Evolutionary conservation across 2,888 invertebrate species (phyloP), one percentile per base, ranked within the genome.

Genomic region (Torymus aiolomorphi): DNA sequence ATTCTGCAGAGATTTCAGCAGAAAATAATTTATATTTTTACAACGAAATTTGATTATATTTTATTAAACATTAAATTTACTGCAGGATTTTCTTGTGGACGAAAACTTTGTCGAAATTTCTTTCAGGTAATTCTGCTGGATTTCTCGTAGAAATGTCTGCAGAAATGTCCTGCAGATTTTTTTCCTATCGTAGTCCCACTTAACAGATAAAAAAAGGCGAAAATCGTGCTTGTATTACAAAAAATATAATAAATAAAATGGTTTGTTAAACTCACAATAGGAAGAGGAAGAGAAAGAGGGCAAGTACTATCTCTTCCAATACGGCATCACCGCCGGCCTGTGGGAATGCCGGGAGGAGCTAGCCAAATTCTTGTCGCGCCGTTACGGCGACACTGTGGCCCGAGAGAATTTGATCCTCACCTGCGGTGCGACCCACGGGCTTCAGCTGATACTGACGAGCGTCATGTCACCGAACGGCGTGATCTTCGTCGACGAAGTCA

Each of bases 401-500:
- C 88, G 91, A 88, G 91, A 88, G 84, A 90, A 93, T 83, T 86
- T 94, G 42, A 90, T 94, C 73, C 87, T 93, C 16, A 94, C 93
- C 0, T 92, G 92, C 52, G 94, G 94, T 0, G 94, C 94, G 2
- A 92, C 93, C 0, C 92, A 93, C 82, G 94, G 94, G 0, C 85
- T 94, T 2, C 92, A 92, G 84, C 84, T 93, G 57, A 86, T 92
- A 62, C 84, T 93, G 10, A 92, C 92, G n/a, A 92, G 91, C 0
- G 84, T 93, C n/a, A 83, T 94, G 20, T 91, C 92, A 31, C 90
- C 92, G 2, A 89, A 91, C 65, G 92, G 92, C 1, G 88, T 91
- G 12, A 91, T 94, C 71, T 94, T 94, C 87, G 92, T 94, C 12
- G 94, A 94, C 85, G 93, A 94, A 86, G 93, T 92, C 14, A 93